Conservation (phyloP, 2,888 invertebrate genomes). For the Rotaria socialis region DNA sequence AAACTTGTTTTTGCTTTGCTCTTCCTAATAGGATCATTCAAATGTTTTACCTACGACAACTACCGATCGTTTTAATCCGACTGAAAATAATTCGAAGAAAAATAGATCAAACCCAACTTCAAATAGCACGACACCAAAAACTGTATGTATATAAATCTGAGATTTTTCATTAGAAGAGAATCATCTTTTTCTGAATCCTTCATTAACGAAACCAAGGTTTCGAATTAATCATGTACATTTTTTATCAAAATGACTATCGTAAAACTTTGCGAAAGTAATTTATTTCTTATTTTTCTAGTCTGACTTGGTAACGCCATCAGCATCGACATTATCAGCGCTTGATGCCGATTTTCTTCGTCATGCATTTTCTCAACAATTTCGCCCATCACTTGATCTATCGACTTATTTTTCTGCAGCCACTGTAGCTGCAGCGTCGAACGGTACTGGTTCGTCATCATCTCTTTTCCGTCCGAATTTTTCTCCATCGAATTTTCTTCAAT, state of each 20-base stretch:
- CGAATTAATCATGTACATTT: too few species aligned
- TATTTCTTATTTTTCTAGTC: neutral
- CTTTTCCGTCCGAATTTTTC: slow-evolving; percentile 1
- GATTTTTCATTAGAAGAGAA: too few species aligned
- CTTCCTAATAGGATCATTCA: neutral
- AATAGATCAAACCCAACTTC: slow-evolving; percentile 3
- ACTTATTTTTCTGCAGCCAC: neutral
- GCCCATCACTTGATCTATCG: neutral
- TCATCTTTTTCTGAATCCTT: too few species aligned
- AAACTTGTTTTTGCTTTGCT: neutral
- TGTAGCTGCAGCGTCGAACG: neutral
- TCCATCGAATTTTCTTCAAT: slow-evolving; percentile 25
- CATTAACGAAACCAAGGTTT: too few species aligned
- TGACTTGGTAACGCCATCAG: neutral
- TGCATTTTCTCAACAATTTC: slow-evolving; percentile 18
- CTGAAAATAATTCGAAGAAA: neutral
- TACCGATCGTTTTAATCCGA: neutral
- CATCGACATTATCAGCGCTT: neutral
- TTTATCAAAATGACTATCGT: too few species aligned
- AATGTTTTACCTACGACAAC: neutral
- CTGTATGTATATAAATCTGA: neutral
- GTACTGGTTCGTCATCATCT: neutral
- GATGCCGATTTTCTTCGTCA: slow-evolving; percentile 32
- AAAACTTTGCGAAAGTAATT: too few species aligned
- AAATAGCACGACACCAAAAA: neutral